Percentiles rank a stretch among this genome's conserved stretches.
phyloP scores from a whole-genome alignment of 2,888 invertebrate genomes.

The Diloba caeruleocephala region DNA sequence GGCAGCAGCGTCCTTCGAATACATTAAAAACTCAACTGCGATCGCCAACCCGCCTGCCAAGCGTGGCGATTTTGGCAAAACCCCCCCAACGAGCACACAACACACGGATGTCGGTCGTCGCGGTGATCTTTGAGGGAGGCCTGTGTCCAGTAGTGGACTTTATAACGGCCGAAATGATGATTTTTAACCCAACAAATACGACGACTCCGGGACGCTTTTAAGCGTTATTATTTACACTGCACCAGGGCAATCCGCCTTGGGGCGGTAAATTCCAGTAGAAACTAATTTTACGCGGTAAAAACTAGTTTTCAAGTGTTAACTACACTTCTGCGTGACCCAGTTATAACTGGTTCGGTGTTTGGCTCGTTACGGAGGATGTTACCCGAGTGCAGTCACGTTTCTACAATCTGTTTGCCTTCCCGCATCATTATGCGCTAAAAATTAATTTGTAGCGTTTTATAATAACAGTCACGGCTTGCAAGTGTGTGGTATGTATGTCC shows the following conservation, averaged over 20 bases:
- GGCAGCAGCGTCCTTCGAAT: too few species aligned
- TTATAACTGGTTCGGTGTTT: slow-evolving; percentile 58
- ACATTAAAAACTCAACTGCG: too few species aligned
- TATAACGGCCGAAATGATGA: too few species aligned
- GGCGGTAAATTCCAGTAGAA: slow-evolving; percentile 50
- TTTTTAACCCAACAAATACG: slow-evolving; percentile 7
- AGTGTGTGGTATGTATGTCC: too few species aligned
- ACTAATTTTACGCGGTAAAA: slow-evolving; percentile 49
- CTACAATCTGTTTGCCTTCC: slow-evolving; percentile 53
- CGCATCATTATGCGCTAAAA: slow-evolving; percentile 55
- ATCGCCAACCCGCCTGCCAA: too few species aligned
- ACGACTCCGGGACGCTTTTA: slow-evolving; percentile 42
- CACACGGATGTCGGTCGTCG: too few species aligned
- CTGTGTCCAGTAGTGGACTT: too few species aligned
- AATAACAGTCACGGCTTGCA: slow-evolving; percentile 6
- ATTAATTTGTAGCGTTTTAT: slow-evolving; percentile 55
- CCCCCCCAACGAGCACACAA: too few species aligned
- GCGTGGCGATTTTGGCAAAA: too few species aligned
- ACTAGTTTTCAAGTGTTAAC: slow-evolving; percentile 56
- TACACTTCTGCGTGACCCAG: slow-evolving; percentile 62
- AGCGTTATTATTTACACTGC: slow-evolving; percentile 29
- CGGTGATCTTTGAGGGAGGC: too few species aligned
- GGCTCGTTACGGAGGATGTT: slow-evolving; percentile 61
- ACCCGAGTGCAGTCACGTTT: slow-evolving; percentile 62
- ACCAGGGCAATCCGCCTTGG: slow-evolving; percentile 25